Percentiles rank a stretch among this genome's conserved stretches.
These are phyloP conservation scores for Dromaius novaehollandiae DNA, from an alignment of 2,113 vertebrate species.

Conservation along the genomic window DNA sequence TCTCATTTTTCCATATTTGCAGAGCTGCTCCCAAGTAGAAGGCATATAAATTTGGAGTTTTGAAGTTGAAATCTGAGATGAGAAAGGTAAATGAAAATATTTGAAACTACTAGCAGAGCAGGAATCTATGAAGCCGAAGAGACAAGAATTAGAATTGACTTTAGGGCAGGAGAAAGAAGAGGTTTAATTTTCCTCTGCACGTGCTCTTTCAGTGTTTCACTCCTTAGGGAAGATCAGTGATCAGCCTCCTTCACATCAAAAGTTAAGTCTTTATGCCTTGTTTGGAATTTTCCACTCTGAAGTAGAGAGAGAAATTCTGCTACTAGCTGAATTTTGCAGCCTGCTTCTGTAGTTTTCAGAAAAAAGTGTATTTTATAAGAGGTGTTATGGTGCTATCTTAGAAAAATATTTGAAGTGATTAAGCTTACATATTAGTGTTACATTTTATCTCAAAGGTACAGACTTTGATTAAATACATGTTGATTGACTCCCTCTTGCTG, in stretches of 20 bases:
- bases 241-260: background rate
- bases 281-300: background rate
- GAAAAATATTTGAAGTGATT: constrained; percentile 2
- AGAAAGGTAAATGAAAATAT: background rate
- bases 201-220: background rate
- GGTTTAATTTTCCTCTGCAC: background rate
- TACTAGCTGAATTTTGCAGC: background rate
- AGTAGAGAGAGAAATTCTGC: background rate
- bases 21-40: background rate
- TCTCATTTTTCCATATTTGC: background rate
- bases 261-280: background rate
- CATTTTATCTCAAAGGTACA: background rate
- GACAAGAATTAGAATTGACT: background rate
- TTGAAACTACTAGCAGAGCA: background rate
- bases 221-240: background rate
- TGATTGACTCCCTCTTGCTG: background rate
- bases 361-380: background rate
- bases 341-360: background rate
- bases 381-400: background rate
- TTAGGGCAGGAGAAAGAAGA: background rate
- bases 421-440: background rate
- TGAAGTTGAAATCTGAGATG: background rate
- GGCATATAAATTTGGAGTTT: background rate
- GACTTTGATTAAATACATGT: background rate
- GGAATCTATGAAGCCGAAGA: background rate